Evolutionary conservation across 2,113 vertebrate species (phyloP).

Genomic region (Clarias gariepinus): DNA sequence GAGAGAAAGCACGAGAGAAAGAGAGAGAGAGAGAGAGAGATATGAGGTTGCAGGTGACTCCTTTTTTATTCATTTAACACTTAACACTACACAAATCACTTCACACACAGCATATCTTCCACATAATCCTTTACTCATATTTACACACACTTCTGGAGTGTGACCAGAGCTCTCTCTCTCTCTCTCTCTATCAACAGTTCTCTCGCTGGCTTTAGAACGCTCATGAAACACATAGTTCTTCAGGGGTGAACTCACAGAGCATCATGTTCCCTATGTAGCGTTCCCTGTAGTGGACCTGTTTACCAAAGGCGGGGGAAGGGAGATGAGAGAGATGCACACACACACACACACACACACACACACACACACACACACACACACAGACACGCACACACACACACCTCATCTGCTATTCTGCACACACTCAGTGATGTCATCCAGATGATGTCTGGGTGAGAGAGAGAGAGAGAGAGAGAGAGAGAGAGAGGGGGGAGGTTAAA

Average conservation of each 20-base stretch:
- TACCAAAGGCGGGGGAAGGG: slow-evolving; percentile 10
- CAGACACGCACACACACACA: slow-evolving; percentile 40
- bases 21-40: too few relatives aligned
- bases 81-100: neutral
- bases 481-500: neutral
- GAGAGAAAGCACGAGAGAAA: too few relatives aligned
- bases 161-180: neutral
- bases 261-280: neutral
- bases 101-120: neutral
- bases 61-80: neutral
- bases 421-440: slow-evolving; percentile 68
- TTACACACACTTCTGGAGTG: neutral
- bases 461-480: neutral
- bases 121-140: neutral
- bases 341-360: slow-evolving; percentile 6
- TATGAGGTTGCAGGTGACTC: neutral
- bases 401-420: slow-evolving; percentile 50
- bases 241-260: neutral
- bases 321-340: neutral
- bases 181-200: too few relatives aligned
- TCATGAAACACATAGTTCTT: neutral
- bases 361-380: slow-evolving; percentile 4
- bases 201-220: neutral
- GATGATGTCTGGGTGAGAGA: slow-evolving; percentile 41
- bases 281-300: neutral